A percentile compares a stretch with the other conserved stretches of the same genome.
Evolutionary conservation across 2,888 invertebrate species (phyloP).

Genomic region (Callosobruchus maculatus): DNA sequence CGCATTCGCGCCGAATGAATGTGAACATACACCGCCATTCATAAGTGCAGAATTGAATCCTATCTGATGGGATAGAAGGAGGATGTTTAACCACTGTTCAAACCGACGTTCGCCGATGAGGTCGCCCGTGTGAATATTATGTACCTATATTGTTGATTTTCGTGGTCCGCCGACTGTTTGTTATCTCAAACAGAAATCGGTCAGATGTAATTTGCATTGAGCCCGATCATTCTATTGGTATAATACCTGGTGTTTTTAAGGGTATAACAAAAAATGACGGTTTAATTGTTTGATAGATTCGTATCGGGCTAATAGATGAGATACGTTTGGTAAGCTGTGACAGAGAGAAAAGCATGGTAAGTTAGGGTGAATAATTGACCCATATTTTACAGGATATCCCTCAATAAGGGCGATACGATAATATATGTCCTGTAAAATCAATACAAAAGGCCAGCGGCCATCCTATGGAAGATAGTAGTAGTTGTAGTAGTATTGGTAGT

Average conservation of each 20-base stretch:
- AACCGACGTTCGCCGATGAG: slow-evolving; percentile 18
- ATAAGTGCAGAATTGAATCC: slow-evolving; percentile 29
- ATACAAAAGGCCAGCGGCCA: no score
- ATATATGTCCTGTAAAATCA: no score
- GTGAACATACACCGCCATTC: slow-evolving; percentile 31
- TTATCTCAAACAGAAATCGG: background rate
- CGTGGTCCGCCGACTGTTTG: background rate
- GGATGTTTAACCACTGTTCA: slow-evolving; percentile 26
- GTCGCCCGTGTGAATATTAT: slow-evolving; percentile 23
- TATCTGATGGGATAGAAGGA: slow-evolving; percentile 32
- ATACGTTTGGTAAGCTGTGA: no score
- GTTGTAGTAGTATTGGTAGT: no score
- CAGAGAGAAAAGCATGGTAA: no score
- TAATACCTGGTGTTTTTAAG: background rate
- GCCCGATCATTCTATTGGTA: background rate
- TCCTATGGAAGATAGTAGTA: no score
- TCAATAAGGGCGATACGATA: no score
- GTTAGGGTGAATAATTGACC: no score
- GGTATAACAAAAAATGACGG: background rate
- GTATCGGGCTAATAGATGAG: background rate
- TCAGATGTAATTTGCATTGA: background rate
- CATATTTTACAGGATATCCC: no score
- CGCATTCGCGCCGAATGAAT: slow-evolving; percentile 25
- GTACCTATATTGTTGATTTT: slow-evolving; percentile 14
- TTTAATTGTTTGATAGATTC: background rate